Evolutionary conservation across 2,888 invertebrate genomes (phyloP).

Genomic region (Drosophila putrida): DNA sequence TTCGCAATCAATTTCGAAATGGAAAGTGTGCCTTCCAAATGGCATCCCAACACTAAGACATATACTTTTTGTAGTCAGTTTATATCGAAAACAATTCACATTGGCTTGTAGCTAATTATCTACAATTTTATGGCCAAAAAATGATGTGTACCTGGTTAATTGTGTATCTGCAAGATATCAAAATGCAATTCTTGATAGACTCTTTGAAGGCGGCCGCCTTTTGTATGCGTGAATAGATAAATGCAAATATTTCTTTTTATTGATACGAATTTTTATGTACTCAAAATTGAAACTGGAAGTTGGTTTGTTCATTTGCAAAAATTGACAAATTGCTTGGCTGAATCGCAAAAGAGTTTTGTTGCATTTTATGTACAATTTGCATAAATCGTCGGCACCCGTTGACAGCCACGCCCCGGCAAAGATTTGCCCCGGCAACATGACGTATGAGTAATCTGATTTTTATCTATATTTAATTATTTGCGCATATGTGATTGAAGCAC

Average conservation of each 20-base stretch:
- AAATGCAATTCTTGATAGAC: conserved; percentile 59
- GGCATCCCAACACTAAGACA: conserved; percentile 35
- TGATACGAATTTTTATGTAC: conserved; percentile 5
- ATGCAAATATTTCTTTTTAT: conserved; percentile 19
- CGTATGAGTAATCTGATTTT: conserved; percentile 76
- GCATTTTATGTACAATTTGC: conserved; percentile 62
- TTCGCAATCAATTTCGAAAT: conserved; percentile 61
- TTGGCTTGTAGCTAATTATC: conserved; percentile 47
- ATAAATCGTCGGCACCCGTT: conserved; percentile 59
- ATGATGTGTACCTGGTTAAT: conserved; percentile 26
- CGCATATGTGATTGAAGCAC: conserved; percentile 72
- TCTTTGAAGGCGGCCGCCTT: conserved; percentile 73
- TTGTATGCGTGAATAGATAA: conserved; percentile 30
- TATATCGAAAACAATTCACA: neutral
- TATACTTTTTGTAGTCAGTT: conserved; percentile 19
- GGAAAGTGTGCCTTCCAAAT: conserved; percentile 63
- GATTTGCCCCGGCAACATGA: conserved; percentile 39
- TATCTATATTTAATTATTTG: conserved; percentile 79
- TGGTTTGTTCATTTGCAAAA: conserved; percentile 15
- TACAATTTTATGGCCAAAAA: conserved; percentile 62
- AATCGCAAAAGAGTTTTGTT: conserved; percentile 57
- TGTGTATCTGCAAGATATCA: conserved; percentile 19
- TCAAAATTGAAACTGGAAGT: neutral
- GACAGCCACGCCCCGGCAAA: conserved; percentile 63
- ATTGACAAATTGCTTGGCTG: conserved; percentile 54